Evolutionary conservation across 1,140 invertebrate species (phyloP).

Genomic region (Drosophila sechellia): DNA sequence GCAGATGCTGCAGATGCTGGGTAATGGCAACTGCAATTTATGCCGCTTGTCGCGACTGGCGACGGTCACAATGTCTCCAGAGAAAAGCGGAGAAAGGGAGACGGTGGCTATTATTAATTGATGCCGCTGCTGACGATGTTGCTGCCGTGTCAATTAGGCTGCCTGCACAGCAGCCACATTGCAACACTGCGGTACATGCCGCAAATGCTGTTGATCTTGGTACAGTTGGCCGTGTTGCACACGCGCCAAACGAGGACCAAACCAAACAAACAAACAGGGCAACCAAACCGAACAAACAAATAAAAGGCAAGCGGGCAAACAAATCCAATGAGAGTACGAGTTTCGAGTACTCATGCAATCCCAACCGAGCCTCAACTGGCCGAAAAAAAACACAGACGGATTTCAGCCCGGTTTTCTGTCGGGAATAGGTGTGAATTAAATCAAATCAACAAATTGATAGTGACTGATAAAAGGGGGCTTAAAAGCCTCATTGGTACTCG

Average conservation of each 20-base stretch:
- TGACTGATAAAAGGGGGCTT: neutral
- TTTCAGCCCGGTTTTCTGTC: neutral
- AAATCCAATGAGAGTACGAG: conserved; percentile 7
- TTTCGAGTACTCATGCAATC: conserved; percentile 5
- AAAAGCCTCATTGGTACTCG: neutral
- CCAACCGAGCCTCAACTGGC: conserved; percentile 27
- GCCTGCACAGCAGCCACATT: conserved; percentile 36
- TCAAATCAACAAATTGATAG: neutral
- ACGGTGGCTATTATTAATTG: conserved; percentile 45
- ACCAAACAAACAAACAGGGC: conserved; percentile 42
- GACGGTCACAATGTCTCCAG: conserved; percentile 16
- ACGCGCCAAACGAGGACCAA: conserved; percentile 70
- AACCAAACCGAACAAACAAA: conserved; percentile 27
- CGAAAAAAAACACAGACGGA: conserved; percentile 37
- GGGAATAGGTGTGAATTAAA: neutral
- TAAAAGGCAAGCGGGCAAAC: conserved; percentile 21
- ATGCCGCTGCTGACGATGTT: conserved; percentile 17
- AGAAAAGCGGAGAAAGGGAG: conserved; percentile 19
- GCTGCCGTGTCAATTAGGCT: conserved; percentile 43
- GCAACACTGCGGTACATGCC: conserved; percentile 31
- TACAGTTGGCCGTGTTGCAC: conserved; percentile 62
- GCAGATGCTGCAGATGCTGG: conserved; percentile 25
- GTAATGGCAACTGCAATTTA: conserved; percentile 68
- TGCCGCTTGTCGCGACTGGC: conserved; percentile 42
- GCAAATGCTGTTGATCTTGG: conserved; percentile 43